Evolutionary conservation across 2,113 vertebrate genomes (phyloP).

Genomic region (Oceanodroma tethys): DNA sequence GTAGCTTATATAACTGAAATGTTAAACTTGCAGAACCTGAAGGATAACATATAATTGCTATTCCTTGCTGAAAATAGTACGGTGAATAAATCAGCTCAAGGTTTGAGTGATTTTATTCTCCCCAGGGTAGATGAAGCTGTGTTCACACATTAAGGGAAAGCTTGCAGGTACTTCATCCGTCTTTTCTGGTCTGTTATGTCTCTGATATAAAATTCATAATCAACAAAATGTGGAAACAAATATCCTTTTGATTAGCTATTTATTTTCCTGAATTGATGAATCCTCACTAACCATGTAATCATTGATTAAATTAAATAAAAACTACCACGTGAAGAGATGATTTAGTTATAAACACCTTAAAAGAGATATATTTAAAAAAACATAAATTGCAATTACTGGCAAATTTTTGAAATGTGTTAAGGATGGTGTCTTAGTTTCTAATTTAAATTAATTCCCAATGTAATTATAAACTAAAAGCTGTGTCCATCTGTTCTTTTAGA

Average conservation of each 20-base stretch:
- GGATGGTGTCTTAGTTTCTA: not conserved
- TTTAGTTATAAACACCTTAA: not conserved
- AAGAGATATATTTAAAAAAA: not conserved
- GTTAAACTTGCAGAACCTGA: not conserved
- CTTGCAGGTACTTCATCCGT: not conserved
- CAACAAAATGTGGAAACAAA: not conserved
- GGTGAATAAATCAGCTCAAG: not conserved
- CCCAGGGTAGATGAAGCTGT: not conserved
- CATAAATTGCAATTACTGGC: not conserved
- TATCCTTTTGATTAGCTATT: not conserved
- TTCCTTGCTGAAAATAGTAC: not conserved
- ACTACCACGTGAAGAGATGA: not conserved
- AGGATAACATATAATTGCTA: not conserved
- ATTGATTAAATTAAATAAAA: not conserved
- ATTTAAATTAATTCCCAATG: not conserved
- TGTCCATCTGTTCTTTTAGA: not conserved
- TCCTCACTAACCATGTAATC: not conserved
- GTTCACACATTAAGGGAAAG: not conserved
- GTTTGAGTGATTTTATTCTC: not conserved
- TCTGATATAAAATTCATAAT: not conserved
- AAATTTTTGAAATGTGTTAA: not conserved
- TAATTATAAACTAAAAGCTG: not conserved
- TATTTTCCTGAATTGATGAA: not conserved
- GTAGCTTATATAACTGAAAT: not conserved
- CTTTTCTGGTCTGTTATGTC: not conserved